These are phyloP conservation scores for Drosophila punjabiensis DNA, from an alignment of 1,140 invertebrate genomes.

Conservation along the genomic window DNA sequence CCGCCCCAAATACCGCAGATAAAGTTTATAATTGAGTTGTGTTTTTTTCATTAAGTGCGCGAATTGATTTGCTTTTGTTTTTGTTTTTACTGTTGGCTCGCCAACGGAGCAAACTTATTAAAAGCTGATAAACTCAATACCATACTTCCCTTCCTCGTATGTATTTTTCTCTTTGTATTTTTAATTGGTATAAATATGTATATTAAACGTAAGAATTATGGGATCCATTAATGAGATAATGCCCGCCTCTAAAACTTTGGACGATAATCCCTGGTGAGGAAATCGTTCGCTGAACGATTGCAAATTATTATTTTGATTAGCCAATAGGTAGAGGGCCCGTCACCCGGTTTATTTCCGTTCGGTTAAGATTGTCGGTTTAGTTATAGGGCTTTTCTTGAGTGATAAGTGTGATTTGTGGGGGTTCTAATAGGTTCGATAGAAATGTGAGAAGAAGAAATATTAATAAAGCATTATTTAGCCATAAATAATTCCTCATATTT, in stretches of 20 bases:
- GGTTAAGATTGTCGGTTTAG: constrained; percentile 16
- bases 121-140: constrained; percentile 72
- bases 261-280: constrained; percentile 54
- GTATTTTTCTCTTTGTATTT: constrained; percentile 9
- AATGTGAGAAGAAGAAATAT: not conserved
- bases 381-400: constrained; percentile 6
- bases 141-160: constrained; percentile 1
- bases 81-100: constrained; percentile 37
- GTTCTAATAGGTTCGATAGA: not conserved
- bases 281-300: constrained; percentile 66
- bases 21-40: constrained; percentile 82
- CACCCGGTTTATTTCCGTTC: constrained; percentile 22
- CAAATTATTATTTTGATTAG: constrained; percentile 67
- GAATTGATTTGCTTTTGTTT: constrained; percentile 72
- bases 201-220: constrained; percentile 42
- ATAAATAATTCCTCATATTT: not conserved
- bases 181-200: constrained; percentile 52
- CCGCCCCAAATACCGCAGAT: constrained; percentile 38
- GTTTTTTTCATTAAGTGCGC: constrained; percentile 80
- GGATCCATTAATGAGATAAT: constrained; percentile 33
- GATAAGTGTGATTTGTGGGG: constrained; percentile 18
- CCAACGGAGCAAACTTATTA: constrained; percentile 74
- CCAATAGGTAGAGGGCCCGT: not conserved
- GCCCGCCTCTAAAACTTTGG: not conserved
- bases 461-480: not conserved